Conservation (phyloP, 37 sponge, comb jelly and placozoan genomes). For the Ianthella basta region DNA sequence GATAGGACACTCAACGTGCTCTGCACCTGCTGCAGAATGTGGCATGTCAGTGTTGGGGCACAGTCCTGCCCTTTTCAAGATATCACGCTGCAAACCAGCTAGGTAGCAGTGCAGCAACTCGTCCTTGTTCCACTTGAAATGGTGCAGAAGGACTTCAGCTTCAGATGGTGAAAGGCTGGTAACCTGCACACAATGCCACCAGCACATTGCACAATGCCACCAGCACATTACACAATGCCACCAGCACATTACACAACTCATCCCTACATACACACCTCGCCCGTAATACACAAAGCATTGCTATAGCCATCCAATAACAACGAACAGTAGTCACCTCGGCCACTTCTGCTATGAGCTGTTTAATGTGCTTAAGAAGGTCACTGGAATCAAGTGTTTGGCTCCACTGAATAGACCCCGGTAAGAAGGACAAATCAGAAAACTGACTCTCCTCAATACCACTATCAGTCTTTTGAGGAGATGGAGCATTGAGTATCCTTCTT, state of each 20-base stretch:
- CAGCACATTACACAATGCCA: neutral
- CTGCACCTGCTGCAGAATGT: neutral
- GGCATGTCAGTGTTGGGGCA: neutral
- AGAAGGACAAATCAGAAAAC: neutral
- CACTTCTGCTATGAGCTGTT: neutral
- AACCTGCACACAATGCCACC: conserved; percentile 13
- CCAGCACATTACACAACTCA: neutral
- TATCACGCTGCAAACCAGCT: neutral
- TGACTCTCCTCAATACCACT: neutral
- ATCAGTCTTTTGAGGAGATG: conserved; percentile 12
- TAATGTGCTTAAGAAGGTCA: neutral
- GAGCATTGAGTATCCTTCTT: neutral
- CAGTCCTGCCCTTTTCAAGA: neutral
- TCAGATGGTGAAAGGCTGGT: neutral
- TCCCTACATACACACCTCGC: neutral
- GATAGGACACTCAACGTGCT: neutral
- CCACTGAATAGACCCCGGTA: neutral
- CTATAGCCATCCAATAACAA: neutral
- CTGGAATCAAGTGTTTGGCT: neutral
- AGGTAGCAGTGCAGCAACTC: conserved; percentile 26
- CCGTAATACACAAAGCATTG: neutral
- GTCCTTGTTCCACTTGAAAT: conserved; percentile 70
- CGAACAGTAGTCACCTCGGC: neutral
- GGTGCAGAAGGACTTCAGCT: conserved; percentile 55
- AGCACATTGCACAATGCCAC: neutral